A percentile compares a stretch with the other conserved stretches of the same genome.
Evolutionary conservation across 2,113 vertebrate genomes (phyloP).

Genomic region (Trichomycterus rosablanca): DNA sequence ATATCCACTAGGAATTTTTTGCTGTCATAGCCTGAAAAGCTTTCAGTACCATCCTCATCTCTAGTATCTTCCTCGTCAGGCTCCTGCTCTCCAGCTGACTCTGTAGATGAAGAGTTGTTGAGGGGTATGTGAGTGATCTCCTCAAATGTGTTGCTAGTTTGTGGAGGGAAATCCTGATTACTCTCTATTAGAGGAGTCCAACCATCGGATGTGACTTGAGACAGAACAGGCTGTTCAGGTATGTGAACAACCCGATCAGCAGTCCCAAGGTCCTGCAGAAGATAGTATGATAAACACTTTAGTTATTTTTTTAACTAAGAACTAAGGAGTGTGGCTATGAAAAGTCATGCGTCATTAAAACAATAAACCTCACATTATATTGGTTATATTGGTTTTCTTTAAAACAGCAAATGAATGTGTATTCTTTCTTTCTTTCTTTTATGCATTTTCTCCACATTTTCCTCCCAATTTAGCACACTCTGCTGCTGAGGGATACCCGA

Average conservation of each 20-base stretch:
- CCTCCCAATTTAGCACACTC: no score
- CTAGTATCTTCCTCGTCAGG: not conserved
- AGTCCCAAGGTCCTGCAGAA: not conserved
- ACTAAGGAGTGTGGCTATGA: no score
- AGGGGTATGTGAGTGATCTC: not conserved
- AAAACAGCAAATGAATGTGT: no score
- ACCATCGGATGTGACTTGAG: not conserved
- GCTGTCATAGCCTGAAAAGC: slow-evolving; percentile 24
- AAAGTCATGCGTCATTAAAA: no score
- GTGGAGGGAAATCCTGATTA: not conserved
- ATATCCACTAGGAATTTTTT: slow-evolving; percentile 11
- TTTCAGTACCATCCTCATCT: not conserved
- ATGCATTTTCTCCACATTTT: no score
- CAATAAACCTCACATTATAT: no score
- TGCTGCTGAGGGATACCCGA: no score
- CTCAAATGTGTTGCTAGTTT: not conserved
- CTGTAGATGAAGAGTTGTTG: not conserved
- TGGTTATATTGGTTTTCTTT: no score
- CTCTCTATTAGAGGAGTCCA: not conserved
- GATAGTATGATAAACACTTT: no score
- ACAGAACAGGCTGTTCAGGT: not conserved
- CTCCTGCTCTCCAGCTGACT: not conserved
- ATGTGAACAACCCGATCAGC: not conserved
- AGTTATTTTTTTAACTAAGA: no score
- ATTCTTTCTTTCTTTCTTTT: no score